Evolutionary conservation across 2,113 vertebrate species (phyloP).

Genomic region (Fulica atra): DNA sequence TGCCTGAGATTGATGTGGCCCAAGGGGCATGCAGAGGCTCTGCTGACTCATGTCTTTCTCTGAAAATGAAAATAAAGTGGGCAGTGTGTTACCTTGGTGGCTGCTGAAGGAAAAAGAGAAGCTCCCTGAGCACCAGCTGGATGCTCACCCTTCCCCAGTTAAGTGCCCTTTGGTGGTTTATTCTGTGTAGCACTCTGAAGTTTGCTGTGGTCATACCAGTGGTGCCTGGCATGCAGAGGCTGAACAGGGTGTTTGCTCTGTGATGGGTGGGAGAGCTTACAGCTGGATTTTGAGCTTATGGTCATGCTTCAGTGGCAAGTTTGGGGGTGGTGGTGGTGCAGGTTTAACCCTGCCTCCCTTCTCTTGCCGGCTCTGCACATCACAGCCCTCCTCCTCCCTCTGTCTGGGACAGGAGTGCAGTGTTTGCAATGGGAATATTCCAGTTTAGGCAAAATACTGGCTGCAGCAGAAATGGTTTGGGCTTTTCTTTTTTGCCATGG

Average conservation of each 20-base stretch:
- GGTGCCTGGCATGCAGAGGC: background rate
- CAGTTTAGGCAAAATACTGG: background rate
- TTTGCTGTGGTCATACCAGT: background rate
- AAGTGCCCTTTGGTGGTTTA: background rate
- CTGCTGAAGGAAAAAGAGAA: background rate
- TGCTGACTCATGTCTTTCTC: background rate
- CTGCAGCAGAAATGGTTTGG: background rate
- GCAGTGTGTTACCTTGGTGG: background rate
- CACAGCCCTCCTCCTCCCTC: background rate
- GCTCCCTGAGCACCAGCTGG: background rate
- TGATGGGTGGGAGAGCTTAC: background rate
- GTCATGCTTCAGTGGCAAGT: background rate
- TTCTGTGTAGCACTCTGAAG: background rate
- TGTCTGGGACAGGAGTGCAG: background rate
- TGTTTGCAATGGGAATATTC: background rate
- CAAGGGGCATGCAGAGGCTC: background rate
- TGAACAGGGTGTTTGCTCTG: rapidly evolving
- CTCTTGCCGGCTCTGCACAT: background rate
- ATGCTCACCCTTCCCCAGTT: background rate
- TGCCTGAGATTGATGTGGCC: background rate
- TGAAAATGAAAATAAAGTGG: background rate
- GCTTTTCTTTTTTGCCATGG: background rate
- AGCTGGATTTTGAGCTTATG: background rate
- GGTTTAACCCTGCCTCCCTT: background rate
- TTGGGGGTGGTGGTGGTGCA: background rate